Conservation (phyloP, 2,888 invertebrate genomes). For the Pherbina coryleti region DNA sequence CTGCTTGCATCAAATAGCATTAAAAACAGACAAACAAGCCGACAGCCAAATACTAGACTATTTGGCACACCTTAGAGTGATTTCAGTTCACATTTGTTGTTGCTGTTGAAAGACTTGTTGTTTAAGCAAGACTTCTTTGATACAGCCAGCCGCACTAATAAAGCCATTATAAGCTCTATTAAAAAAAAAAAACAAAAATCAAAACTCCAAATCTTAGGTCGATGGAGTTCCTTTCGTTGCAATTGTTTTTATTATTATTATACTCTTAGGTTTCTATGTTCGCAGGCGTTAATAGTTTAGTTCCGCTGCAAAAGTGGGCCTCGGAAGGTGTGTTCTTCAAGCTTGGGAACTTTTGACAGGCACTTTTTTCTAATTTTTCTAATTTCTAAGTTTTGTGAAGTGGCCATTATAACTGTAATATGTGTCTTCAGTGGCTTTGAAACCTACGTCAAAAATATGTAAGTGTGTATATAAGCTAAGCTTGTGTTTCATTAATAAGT, state of each 20-base stretch:
- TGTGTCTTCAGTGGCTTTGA: no score
- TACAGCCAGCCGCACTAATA: neutral
- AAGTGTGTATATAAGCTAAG: no score
- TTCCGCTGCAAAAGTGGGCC: conserved; percentile 23
- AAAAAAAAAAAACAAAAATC: neutral
- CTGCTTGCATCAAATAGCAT: neutral
- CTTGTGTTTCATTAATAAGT: no score
- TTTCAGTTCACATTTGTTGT: neutral
- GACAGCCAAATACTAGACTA: neutral
- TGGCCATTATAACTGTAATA: no score
- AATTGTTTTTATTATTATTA: neutral
- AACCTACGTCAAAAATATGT: no score
- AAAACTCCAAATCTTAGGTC: neutral
- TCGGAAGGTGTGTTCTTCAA: no score
- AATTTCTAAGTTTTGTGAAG: no score
- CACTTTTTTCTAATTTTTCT: no score
- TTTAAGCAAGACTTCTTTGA: neutral
- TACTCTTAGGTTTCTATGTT: neutral
- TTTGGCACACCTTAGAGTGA: conserved; percentile 11
- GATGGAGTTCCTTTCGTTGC: neutral
- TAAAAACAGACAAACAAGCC: neutral
- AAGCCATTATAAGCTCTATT: conserved; percentile 6
- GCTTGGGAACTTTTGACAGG: no score
- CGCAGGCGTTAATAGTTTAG: conserved; percentile 22
- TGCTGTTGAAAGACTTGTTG: neutral